Evolutionary conservation across 2,888 invertebrate genomes (phyloP).

Genomic region (Peribatodes rhomboidaria): DNA sequence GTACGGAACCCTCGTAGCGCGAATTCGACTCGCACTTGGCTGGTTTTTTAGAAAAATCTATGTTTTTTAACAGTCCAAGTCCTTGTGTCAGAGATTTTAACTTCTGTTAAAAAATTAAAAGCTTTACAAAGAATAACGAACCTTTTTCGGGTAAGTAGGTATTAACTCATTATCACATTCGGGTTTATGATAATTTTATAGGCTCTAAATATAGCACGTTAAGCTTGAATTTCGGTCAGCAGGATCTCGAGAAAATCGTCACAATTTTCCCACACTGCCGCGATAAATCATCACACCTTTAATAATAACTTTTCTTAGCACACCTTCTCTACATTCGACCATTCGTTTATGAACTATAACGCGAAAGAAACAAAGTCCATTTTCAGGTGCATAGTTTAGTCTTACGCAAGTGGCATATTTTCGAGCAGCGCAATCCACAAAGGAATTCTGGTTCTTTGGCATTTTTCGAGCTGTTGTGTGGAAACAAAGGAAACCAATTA

Average conservation of each 20-base stretch:
- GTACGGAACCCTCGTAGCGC: no score
- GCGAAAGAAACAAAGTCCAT: neutral
- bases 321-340: constrained; percentile 4
- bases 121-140: no score
- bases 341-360: constrained; percentile 10
- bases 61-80: no score
- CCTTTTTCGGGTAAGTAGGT: no score
- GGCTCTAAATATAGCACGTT: neutral
- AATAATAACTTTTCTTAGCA: constrained; percentile 29
- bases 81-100: no score
- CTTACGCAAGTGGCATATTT: constrained; percentile 35
- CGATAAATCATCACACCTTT: constrained; percentile 36
- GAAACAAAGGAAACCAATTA: constrained; percentile 37
- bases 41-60: no score
- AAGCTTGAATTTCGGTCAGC: constrained; percentile 5
- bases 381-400: neutral
- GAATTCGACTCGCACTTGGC: no score
- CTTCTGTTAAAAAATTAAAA: no score
- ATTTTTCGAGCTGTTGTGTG: constrained; percentile 40
- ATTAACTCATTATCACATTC: neutral
- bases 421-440: constrained; percentile 26
- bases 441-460: constrained; percentile 40
- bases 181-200: neutral
- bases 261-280: constrained; percentile 10
- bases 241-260: constrained; percentile 13